Conservation (phyloP, 92 coral and sea anemone species). For the Phenganax stokvisi region DNA sequence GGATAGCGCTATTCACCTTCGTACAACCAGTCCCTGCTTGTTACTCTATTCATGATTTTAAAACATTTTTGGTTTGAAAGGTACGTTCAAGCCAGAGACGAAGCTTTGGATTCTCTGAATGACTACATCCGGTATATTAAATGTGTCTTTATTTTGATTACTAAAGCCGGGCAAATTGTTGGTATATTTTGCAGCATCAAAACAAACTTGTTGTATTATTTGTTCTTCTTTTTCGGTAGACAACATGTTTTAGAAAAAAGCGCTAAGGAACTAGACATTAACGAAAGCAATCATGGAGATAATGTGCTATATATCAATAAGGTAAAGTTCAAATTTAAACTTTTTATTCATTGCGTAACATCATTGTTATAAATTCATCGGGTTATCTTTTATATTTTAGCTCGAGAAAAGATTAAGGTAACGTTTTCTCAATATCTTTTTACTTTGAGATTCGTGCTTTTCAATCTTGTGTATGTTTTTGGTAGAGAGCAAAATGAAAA, state of each 20-base stretch:
- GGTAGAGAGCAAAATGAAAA: slow-evolving; percentile 61
- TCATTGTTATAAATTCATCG: background rate
- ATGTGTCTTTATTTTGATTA: background rate
- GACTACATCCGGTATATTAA: slow-evolving; percentile 7
- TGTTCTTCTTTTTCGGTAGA: background rate
- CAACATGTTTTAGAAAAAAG: background rate
- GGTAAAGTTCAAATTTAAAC: background rate
- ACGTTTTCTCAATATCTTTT: background rate
- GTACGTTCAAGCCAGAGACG: slow-evolving; percentile 14
- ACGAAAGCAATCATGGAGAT: background rate
- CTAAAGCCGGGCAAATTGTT: no score
- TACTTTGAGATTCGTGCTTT: background rate
- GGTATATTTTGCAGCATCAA: no score
- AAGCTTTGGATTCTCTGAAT: slow-evolving; percentile 2
- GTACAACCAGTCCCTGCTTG: no score
- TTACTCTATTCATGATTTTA: background rate
- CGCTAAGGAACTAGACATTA: background rate
- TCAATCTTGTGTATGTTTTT: background rate
- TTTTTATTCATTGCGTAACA: background rate
- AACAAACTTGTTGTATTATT: background rate
- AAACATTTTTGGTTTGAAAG: background rate
- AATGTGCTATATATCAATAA: slow-evolving; percentile 6
- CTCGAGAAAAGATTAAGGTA: slow-evolving; percentile 23
- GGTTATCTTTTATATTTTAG: slow-evolving; percentile 1
- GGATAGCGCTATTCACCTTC: no score